Conservation (phyloP, 2,797 vertebrate species). For the Fistularia commersonii region DNA sequence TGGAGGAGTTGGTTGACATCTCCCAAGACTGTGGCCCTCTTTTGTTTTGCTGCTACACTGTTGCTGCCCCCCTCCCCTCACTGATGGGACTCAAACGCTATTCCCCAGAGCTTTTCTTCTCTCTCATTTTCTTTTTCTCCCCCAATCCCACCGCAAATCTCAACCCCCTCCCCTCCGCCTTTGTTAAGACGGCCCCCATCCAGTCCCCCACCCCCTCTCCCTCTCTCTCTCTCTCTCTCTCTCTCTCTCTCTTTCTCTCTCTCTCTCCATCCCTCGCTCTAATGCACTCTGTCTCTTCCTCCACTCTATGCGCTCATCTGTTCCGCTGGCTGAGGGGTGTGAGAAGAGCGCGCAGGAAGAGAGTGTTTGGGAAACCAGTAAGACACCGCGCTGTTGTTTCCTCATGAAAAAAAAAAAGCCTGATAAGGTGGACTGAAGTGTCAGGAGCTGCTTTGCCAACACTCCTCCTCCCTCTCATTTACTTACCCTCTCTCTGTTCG, state of each 20-base stretch:
- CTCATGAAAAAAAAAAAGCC: slow-evolving; percentile 5
- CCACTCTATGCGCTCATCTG: slow-evolving; percentile 62
- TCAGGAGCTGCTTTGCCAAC: slow-evolving; percentile 39
- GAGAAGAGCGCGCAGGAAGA: slow-evolving; percentile 58
- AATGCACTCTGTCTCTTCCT: not conserved
- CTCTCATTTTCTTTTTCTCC: slow-evolving; percentile 40
- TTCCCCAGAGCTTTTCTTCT: slow-evolving; percentile 74
- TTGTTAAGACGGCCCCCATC: slow-evolving; percentile 75
- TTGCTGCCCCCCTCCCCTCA: slow-evolving; percentile 43
- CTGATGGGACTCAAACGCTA: slow-evolving; percentile 65
- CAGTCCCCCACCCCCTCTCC: slow-evolving; percentile 52
- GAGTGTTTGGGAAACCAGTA: slow-evolving; percentile 50
- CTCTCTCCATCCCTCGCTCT: slow-evolving; percentile 28
- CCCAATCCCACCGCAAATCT: slow-evolving; percentile 45
- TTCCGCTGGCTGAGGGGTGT: slow-evolving; percentile 64
- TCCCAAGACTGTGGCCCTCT: slow-evolving; percentile 60
- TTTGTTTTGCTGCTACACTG: slow-evolving; percentile 67
- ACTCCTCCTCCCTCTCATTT: slow-evolving; percentile 28
- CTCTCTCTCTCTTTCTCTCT: slow-evolving; percentile 30
- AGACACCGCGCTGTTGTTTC: slow-evolving; percentile 42
- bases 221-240: slow-evolving; percentile 37
- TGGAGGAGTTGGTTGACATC: slow-evolving; percentile 67
- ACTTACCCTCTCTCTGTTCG: slow-evolving; percentile 24
- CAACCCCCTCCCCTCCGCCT: slow-evolving; percentile 61
- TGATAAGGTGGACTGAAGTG: slow-evolving; percentile 48